Percentiles rank a stretch among this genome's conserved stretches.
phyloP scores from a whole-genome alignment of 2,113 vertebrate species.

The Xiphophorus maculatus region DNA sequence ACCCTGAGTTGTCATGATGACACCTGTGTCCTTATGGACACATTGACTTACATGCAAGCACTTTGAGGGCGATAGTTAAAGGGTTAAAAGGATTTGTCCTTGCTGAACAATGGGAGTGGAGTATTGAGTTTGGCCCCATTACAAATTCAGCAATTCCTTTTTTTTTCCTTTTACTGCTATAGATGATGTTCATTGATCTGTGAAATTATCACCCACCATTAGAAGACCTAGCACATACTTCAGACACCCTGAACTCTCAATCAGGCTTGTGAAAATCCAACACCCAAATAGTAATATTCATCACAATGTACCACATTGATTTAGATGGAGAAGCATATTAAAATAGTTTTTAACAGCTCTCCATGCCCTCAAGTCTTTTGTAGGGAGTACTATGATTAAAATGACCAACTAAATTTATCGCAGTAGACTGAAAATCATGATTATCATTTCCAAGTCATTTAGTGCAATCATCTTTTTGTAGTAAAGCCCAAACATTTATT shows the following conservation, averaged over 20 bases:
- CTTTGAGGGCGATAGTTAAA: too few relatives aligned
- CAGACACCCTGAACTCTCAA: slow-evolving; percentile 68
- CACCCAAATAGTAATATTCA: slow-evolving; percentile 65
- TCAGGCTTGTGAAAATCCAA: slow-evolving; percentile 64
- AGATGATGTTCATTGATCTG: slow-evolving; percentile 81
- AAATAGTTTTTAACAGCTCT: slow-evolving; percentile 60
- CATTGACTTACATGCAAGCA: too few relatives aligned
- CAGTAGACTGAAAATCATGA: slow-evolving; percentile 17
- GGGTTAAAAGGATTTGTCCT: slow-evolving; percentile 67
- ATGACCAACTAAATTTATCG: slow-evolving; percentile 48
- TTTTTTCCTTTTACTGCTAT: slow-evolving; percentile 61
- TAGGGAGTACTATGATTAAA: slow-evolving; percentile 58
- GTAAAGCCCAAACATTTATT: slow-evolving; percentile 50
- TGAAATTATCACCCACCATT: slow-evolving; percentile 79
- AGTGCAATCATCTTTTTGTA: slow-evolving; percentile 23
- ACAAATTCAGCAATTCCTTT: slow-evolving; percentile 60
- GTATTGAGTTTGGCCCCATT: slow-evolving; percentile 76
- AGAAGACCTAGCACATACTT: slow-evolving; percentile 68
- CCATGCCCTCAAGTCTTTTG: slow-evolving; percentile 46
- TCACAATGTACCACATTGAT: slow-evolving; percentile 70
- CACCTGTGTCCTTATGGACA: too few relatives aligned
- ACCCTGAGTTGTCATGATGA: too few relatives aligned
- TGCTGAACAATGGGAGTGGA: slow-evolving; percentile 70
- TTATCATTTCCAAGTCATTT: slow-evolving; percentile 30
- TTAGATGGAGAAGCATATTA: slow-evolving; percentile 65